Percentiles rank a stretch among this genome's conserved stretches.
These are phyloP conservation scores for Pelodytes ibericus DNA, from an alignment of 2,797 vertebrate species.

Conservation along the genomic window DNA sequence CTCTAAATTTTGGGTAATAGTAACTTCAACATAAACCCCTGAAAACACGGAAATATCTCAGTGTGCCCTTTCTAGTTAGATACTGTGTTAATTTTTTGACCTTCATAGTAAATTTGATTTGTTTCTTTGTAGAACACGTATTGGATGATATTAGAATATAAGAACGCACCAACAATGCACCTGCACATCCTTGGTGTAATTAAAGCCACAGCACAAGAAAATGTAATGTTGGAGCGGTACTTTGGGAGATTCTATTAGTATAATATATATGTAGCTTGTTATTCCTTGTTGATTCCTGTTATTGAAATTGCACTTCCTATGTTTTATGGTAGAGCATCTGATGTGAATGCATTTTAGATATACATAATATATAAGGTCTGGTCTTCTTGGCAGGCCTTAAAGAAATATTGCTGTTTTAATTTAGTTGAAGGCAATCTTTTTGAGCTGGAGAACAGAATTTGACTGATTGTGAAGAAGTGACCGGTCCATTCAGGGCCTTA, in stretches of 20 bases:
- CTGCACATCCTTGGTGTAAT: no score
- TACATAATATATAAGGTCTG: background rate
- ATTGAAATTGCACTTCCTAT: background rate
- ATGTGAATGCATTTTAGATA: background rate
- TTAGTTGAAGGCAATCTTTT: slow-evolving; percentile 7
- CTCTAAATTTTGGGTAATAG: no score
- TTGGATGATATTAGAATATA: no score
- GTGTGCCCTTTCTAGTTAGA: no score
- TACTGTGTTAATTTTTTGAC: no score
- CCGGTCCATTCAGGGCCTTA: slow-evolving; percentile 21
- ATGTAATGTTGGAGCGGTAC: background rate
- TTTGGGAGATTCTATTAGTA: background rate
- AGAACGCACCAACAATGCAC: no score
- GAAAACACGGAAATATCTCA: no score
- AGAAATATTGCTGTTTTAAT: background rate
- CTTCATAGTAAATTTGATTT: no score
- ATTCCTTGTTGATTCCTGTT: background rate
- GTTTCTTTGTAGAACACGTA: no score
- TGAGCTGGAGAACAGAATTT: background rate
- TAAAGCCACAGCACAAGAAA: no score
- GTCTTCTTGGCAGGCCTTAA: background rate
- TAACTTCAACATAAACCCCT: no score
- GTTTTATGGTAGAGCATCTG: background rate
- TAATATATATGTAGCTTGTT: background rate
- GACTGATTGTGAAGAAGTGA: slow-evolving; percentile 12